These are phyloP conservation scores for Ylistrum balloti DNA, from an alignment of 1,140 invertebrate genomes.

Conservation along the genomic window DNA sequence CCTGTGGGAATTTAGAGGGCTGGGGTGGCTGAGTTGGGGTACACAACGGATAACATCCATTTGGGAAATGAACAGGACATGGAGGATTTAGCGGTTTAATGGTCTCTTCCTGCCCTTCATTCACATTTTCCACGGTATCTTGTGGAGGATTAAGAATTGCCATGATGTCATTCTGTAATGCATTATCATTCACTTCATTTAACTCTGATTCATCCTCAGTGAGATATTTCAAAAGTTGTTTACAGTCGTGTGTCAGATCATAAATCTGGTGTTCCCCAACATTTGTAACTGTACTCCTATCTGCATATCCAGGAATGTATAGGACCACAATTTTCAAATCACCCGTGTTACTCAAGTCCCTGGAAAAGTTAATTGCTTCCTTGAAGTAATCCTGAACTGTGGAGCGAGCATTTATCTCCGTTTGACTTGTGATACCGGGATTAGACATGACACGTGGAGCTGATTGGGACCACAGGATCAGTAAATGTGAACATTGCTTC, in stretches of 20 bases:
- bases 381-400: slow-evolving; percentile 14
- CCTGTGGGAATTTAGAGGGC: too few relatives aligned
- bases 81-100: too few relatives aligned
- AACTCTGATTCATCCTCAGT: background rate
- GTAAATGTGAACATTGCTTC: background rate
- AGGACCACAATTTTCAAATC: background rate
- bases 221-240: background rate
- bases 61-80: too few relatives aligned
- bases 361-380: background rate
- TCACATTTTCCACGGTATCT: too few relatives aligned
- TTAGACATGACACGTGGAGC: background rate
- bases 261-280: background rate
- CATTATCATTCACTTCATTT: background rate
- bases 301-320: background rate
- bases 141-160: too few relatives aligned
- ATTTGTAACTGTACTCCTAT: background rate
- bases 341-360: background rate
- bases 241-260: background rate
- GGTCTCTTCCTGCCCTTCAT: too few relatives aligned
- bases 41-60: too few relatives aligned
- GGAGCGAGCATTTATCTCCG: background rate
- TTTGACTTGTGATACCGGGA: background rate
- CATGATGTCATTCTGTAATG: background rate
- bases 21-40: too few relatives aligned
- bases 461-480: background rate